Percentiles rank a stretch among this genome's conserved stretches.
These are phyloP conservation scores for Augiades crinisus DNA, from an alignment of 2,888 invertebrate genomes.

Conservation along the genomic window DNA sequence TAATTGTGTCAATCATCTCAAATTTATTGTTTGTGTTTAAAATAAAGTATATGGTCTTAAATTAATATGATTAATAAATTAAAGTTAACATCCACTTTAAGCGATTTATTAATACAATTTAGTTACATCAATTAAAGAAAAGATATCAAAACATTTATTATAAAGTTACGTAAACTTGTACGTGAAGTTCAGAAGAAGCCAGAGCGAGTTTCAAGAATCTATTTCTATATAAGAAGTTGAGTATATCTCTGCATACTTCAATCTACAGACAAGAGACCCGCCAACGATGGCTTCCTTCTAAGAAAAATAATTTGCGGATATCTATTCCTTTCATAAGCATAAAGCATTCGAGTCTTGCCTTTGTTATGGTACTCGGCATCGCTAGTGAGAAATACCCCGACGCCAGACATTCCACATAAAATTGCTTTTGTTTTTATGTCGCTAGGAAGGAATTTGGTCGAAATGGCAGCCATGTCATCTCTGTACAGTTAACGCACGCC, in stretches of 20 bases:
- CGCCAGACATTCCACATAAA: conserved; percentile 20
- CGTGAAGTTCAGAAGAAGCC: too few relatives aligned
- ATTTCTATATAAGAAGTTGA: too few relatives aligned
- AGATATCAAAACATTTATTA: too few relatives aligned
- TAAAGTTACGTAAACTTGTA: too few relatives aligned
- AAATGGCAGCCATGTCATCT: conserved; percentile 8
- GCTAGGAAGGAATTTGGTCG: conserved; percentile 13
- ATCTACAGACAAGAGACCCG: neutral
- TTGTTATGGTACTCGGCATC: conserved; percentile 14
- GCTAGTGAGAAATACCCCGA: conserved; percentile 11
- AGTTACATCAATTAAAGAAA: too few relatives aligned
- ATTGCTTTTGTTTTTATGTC: conserved; percentile 24
- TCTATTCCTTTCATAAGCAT: conserved; percentile 12
- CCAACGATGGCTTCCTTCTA: neutral
- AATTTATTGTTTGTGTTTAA: too few relatives aligned
- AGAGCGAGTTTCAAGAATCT: too few relatives aligned
- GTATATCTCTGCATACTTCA: neutral
- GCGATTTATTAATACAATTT: too few relatives aligned
- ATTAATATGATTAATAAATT: too few relatives aligned
- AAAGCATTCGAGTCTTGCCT: conserved; percentile 3
- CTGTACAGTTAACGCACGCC: conserved; percentile 8
- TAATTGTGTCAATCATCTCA: too few relatives aligned
- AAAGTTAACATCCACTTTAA: too few relatives aligned
- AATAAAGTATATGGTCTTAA: too few relatives aligned
- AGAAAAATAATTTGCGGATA: conserved; percentile 9